phyloP scores from a whole-genome alignment of 2,113 vertebrate genomes.

The Paradisaea rubra region DNA sequence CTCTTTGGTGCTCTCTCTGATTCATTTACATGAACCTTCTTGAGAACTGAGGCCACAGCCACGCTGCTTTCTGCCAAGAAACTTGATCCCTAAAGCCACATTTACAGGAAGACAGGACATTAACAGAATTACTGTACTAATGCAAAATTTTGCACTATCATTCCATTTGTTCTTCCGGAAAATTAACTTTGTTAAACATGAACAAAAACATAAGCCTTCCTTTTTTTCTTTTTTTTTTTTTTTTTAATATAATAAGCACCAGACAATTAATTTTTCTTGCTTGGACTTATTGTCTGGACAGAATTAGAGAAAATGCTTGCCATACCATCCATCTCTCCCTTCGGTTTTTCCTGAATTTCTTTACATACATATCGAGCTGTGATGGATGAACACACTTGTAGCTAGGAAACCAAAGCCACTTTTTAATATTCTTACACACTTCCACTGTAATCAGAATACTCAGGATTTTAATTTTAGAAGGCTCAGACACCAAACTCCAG shows the following conservation, averaged over 20 bases:
- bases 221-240: neutral
- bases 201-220: neutral
- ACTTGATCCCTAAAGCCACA: neutral
- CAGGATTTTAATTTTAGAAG: slow-evolving; percentile 30
- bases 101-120: neutral
- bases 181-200: neutral
- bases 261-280: neutral
- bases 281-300: neutral
- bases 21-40: neutral
- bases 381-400: neutral
- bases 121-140: neutral
- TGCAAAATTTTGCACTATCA: neutral
- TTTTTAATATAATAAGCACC: neutral
- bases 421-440: neutral
- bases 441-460: slow-evolving; percentile 5
- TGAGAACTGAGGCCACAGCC: neutral
- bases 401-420: neutral
- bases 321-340: neutral
- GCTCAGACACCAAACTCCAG: neutral
- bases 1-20: neutral
- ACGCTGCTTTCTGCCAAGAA: slow-evolving; percentile 1
- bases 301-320: neutral
- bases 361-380: neutral
- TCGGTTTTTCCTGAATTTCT: neutral
- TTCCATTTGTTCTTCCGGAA: neutral